phyloP scores from a whole-genome alignment of 2,888 invertebrate species.

The Trachelus troglodyta region DNA sequence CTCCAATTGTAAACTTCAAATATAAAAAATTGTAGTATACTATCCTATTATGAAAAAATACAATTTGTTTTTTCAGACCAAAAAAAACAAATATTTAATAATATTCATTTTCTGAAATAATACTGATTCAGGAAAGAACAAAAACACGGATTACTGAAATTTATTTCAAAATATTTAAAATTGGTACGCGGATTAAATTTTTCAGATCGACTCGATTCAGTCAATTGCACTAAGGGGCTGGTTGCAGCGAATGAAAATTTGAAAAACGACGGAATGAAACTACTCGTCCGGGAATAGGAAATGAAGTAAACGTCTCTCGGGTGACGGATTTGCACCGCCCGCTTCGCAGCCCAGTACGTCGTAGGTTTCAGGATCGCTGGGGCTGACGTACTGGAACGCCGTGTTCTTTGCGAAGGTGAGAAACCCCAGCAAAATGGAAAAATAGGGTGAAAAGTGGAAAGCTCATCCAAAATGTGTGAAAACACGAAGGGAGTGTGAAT shows the following conservation, averaged over 20 bases:
- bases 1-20: background rate
- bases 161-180: background rate
- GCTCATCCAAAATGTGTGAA: background rate
- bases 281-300: conserved; percentile 20
- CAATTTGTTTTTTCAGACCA: background rate
- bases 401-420: background rate
- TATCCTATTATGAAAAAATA: background rate
- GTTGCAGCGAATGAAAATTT: background rate
- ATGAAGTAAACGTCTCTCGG: conserved; percentile 23
- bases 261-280: conserved; percentile 12
- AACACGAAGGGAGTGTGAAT: background rate
- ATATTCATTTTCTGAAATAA: background rate
- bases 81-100: background rate
- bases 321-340: conserved; percentile 20
- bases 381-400: background rate
- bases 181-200: background rate
- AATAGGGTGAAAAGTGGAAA: background rate
- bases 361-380: background rate
- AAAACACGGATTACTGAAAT: background rate
- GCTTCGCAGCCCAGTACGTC: background rate
- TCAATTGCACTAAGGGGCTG: background rate
- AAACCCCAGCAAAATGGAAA: background rate
- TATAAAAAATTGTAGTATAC: background rate
- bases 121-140: background rate
- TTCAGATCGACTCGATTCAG: background rate